Conservation (phyloP, 2,888 invertebrate genomes). For the Idaea aversata region DNA sequence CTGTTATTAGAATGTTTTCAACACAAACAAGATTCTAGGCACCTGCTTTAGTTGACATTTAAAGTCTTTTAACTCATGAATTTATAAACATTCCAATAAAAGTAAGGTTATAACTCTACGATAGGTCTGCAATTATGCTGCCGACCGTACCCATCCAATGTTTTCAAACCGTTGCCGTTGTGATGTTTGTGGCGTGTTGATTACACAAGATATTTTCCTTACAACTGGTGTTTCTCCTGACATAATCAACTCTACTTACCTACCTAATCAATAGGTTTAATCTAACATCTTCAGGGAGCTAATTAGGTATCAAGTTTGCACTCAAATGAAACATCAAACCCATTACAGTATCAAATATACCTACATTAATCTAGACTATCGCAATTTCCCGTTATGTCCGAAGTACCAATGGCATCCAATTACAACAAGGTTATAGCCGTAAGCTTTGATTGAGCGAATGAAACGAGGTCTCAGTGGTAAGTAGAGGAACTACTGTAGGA, state of each 20-base stretch:
- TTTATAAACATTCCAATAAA: too few relatives aligned
- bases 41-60: too few relatives aligned
- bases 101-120: too few relatives aligned
- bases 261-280: too few relatives aligned
- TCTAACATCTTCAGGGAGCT: too few relatives aligned
- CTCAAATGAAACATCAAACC: background rate
- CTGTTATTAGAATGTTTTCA: too few relatives aligned
- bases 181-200: background rate
- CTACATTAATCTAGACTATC: conserved; percentile 21
- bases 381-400: conserved; percentile 17
- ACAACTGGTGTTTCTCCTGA: background rate
- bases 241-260: too few relatives aligned
- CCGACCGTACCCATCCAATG: background rate
- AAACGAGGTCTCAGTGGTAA: background rate
- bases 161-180: background rate
- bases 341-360: background rate
- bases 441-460: background rate
- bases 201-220: background rate
- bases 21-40: too few relatives aligned
- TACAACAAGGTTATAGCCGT: background rate
- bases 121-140: too few relatives aligned
- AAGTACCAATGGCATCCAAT: conserved; percentile 16
- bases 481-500: background rate
- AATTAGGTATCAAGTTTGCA: background rate
- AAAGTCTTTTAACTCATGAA: too few relatives aligned